Base-by-base conservation (phyloP, 2,888 invertebrate species). In the Ophion ellenae region DNA sequence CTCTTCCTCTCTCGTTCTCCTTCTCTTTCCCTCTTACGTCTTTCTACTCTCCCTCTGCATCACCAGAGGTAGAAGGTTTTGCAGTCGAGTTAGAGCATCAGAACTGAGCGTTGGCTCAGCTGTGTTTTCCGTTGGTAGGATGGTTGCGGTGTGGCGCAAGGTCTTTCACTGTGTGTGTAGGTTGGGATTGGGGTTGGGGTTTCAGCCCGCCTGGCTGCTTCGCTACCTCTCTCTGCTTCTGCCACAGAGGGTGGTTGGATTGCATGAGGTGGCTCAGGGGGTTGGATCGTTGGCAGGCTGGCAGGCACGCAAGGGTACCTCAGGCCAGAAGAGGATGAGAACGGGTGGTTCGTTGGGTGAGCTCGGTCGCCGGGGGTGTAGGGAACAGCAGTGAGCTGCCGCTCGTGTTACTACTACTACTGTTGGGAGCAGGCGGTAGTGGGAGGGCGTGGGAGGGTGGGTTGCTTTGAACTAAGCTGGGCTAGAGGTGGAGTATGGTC, bases 381-480 rank as follows among this genome's bases (percentile, higher is more conserved):
- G 85, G 77, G 63, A 79, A 69, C 74, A 69, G 78, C 47, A 78
- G 82, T 82, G 79, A 82, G 83, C 80, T 80, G 76, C 80, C 76
- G 79, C 69, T 88, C 87, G 90, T 90, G 87, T 47, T 70, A 86
- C 75, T 80, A 75, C 79, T 74, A 76, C 84, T 71, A 61, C 78
- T 81, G 74, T 79, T 86, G 88, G 84, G 87, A 85, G 83, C 87
- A 86, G 87, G 86, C 88, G 86, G 79, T 89, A 89, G 90, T 87
- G 84, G 82, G 89, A 86, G 90, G 90, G 89, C 90, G 91, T 87
- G 84, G 82, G 89, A 86, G 90, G 90, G 89, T 90, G 91, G 92
- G 92, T 90, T 93, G 93, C 93, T 94, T 94, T 93, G 93, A 94
- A 93, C 93, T 93, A 92, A 93, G 93, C 93, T 91, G 87, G 91